Conservation (phyloP, 2,113 vertebrate genomes). For the Psophia crepitans region DNA sequence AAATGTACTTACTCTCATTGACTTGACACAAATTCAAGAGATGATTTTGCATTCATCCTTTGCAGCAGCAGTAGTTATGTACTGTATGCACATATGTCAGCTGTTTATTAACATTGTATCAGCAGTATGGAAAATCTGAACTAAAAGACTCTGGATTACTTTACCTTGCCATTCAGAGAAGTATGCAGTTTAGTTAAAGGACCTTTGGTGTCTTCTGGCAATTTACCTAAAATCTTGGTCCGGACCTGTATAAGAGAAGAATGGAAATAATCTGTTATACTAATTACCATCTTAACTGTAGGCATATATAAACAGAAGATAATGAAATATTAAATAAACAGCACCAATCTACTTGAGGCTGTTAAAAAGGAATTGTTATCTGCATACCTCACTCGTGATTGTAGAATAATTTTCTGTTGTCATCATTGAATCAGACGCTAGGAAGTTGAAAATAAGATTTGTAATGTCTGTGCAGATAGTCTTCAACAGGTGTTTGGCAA, state of each 20-base stretch:
- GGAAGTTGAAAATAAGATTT: constrained; percentile 91
- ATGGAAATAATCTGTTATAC: not conserved
- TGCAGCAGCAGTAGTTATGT: not conserved
- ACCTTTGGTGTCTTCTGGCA: constrained; percentile 86
- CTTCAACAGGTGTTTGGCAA: constrained; percentile 89
- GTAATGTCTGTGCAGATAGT: constrained; percentile 88
- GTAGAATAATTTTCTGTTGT: constrained; percentile 81
- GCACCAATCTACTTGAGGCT: not conserved
- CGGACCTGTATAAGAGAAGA: constrained; percentile 75
- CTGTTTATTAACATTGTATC: not conserved
- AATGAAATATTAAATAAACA: not conserved
- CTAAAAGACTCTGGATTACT: not conserved
- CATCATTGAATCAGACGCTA: constrained; percentile 91
- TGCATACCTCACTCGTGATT: constrained; percentile 85
- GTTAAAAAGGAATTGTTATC: not conserved
- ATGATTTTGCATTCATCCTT: not conserved
- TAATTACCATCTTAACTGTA: not conserved
- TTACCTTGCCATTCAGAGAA: constrained; percentile 90
- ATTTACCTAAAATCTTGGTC: constrained; percentile 88
- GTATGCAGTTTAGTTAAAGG: constrained; percentile 88
- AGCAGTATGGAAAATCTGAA: not conserved
- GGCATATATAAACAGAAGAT: not conserved
- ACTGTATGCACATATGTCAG: not conserved
- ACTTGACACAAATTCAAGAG: not conserved
- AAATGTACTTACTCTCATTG: not conserved